Evolutionary conservation across 2,888 invertebrate species (phyloP).

Genomic region (Amblyteles armatorius): DNA sequence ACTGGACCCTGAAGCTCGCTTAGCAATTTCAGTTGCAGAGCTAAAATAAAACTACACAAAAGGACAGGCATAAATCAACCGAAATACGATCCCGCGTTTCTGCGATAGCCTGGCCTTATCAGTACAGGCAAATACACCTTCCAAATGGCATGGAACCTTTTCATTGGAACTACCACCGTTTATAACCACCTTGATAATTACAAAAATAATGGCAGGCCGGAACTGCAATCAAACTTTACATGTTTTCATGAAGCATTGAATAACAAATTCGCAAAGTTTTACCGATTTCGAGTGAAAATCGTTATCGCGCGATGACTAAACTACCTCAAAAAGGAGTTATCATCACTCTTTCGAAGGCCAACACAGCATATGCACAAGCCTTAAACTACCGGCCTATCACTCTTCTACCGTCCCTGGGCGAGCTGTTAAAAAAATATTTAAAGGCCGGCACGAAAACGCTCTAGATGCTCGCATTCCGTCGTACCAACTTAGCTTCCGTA

Average conservation of each 20-base stretch:
- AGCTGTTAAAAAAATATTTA: conserved; percentile 42
- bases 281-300: too few species aligned
- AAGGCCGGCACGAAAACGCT: conserved; percentile 1
- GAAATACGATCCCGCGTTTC: not conserved
- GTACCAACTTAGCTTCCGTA: conserved; percentile 38
- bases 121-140: not conserved
- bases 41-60: not conserved
- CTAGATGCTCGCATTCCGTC: not conserved
- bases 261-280: too few species aligned
- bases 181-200: not conserved
- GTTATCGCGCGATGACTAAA: too few species aligned
- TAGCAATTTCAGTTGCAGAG: not conserved
- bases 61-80: not conserved
- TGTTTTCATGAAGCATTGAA: too few species aligned
- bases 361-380: conserved; percentile 20
- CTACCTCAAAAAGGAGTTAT: not conserved
- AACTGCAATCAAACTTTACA: conserved; percentile 4
- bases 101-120: not conserved
- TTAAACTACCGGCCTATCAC: conserved; percentile 27
- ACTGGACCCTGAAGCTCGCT: not conserved
- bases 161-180: not conserved
- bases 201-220: not conserved
- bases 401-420: conserved; percentile 17
- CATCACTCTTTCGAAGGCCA: conserved; percentile 36
- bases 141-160: not conserved